phyloP scores from a whole-genome alignment of 2,113 vertebrate genomes.

The Loxodonta africana region DNA sequence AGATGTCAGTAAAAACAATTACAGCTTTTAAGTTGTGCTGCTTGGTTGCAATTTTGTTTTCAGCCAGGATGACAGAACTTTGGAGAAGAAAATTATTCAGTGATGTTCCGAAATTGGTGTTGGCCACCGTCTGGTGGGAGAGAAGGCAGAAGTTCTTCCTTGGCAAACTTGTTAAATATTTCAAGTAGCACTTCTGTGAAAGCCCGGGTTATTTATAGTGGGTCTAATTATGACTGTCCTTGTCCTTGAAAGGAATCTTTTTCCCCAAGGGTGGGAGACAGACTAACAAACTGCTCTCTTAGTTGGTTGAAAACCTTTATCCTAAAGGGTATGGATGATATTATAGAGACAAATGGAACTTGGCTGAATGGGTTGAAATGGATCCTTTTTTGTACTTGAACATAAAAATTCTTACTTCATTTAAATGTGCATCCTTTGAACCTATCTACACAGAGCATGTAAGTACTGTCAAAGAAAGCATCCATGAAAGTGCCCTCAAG shows the following conservation, averaged over 20 bases:
- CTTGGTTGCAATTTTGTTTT: not conserved
- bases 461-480: not conserved
- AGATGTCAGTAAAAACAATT: not conserved
- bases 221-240: conserved; percentile 32
- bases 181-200: not conserved
- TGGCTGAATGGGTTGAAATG: not conserved
- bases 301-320: not conserved
- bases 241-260: conserved; percentile 15
- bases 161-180: not conserved
- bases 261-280: not conserved
- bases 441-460: not conserved
- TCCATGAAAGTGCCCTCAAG: not conserved
- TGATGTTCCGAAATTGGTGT: not conserved
- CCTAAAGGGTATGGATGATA: no score
- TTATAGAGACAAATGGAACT: not conserved
- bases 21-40: not conserved
- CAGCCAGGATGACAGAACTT: not conserved
- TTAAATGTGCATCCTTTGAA: not conserved
- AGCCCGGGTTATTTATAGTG: conserved; percentile 20
- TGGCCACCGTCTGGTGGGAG: not conserved
- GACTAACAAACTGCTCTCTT: not conserved
- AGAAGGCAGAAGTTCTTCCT: not conserved
- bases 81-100: not conserved
- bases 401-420: not conserved
- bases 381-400: not conserved